These are phyloP conservation scores for Olivierus martensii DNA, from an alignment of 1,140 invertebrate genomes.

Conservation along the genomic window DNA sequence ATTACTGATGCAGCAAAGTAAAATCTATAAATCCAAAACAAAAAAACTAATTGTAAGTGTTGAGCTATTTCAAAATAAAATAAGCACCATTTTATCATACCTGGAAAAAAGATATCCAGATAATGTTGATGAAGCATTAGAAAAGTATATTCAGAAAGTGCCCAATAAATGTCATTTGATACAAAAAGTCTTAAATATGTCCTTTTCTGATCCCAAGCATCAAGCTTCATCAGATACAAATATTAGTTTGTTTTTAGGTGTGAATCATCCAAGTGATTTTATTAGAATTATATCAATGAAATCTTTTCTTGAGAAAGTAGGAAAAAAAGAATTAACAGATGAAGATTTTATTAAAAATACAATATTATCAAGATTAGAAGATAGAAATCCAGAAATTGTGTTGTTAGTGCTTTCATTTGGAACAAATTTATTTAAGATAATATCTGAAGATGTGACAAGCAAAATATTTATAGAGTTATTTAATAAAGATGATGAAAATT, in stretches of 20 bases:
- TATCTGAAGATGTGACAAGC: background rate
- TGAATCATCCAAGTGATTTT: conserved; percentile 7
- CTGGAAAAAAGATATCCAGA: conserved; percentile 9
- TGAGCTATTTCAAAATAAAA: too few species aligned
- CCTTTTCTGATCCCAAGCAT: conserved; percentile 4
- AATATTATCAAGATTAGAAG: conserved; percentile 2
- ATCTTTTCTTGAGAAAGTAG: background rate
- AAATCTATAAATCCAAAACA: too few species aligned
- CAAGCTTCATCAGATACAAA: background rate
- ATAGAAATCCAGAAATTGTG: conserved; percentile 8
- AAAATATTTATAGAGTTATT: too few species aligned
- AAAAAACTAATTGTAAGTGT: too few species aligned
- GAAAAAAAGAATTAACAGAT: background rate
- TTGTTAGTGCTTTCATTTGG: background rate
- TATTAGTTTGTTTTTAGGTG: conserved; percentile 8
- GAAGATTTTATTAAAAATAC: conserved; percentile 5
- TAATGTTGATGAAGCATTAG: conserved; percentile 13
- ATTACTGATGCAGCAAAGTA: too few species aligned
- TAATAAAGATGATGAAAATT: too few species aligned
- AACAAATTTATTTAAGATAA: conserved; percentile 1
- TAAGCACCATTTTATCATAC: too few species aligned
- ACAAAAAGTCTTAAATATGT: conserved; percentile 4
- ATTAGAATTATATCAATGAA: conserved; percentile 1
- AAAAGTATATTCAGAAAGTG: background rate
- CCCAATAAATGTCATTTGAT: background rate